These are phyloP conservation scores for Meteorus cinctellus DNA, from an alignment of 2,888 invertebrate species.

Conservation along the genomic window DNA sequence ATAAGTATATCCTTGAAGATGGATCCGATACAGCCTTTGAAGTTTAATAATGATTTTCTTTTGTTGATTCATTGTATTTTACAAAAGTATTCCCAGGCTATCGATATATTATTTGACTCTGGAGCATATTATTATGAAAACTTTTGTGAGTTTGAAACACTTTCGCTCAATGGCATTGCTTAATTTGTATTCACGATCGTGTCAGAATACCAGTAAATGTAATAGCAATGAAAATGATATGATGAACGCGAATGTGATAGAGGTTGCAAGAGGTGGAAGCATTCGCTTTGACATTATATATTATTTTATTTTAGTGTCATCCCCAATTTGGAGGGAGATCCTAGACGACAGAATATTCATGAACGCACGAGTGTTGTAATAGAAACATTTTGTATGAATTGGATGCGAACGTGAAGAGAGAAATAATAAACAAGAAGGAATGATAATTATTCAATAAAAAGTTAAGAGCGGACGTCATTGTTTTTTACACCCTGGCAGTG, in stretches of 20 bases:
- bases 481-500: background rate
- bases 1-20: background rate
- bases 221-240: background rate
- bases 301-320: too few relatives aligned
- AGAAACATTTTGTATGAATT: background rate
- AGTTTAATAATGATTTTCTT: background rate
- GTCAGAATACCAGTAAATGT: background rate
- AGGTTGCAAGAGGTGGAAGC: background rate
- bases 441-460: slow-evolving; percentile 11
- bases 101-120: too few relatives aligned
- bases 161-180: too few relatives aligned
- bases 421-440: background rate
- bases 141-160: background rate
- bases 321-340: background rate
- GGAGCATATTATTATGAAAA: background rate
- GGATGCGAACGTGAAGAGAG: background rate
- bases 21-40: background rate
- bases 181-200: background rate
- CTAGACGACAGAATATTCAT: background rate
- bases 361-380: background rate
- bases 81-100: background rate
- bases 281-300: too few relatives aligned
- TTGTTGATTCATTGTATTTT: background rate
- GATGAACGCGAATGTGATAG: background rate
- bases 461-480: background rate